Percentiles rank a stretch among this genome's conserved stretches.
Conservation (phyloP, 35 echinoderm and acorn worm genomes). For the Heliocidaris erythrogramma region DNA sequence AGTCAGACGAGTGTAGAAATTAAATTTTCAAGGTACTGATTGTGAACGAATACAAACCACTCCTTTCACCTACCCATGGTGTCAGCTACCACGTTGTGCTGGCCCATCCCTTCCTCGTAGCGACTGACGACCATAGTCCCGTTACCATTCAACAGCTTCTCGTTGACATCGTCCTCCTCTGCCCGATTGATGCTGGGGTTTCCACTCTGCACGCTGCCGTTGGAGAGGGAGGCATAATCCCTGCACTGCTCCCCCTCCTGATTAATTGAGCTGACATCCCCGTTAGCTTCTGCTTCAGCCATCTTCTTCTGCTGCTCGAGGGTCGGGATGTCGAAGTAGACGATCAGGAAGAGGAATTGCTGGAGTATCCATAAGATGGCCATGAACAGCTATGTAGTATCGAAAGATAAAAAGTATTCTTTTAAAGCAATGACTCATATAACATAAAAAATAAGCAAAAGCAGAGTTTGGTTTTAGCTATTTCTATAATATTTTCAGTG, state of each 20-base stretch:
- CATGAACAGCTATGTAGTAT: constrained; percentile 76
- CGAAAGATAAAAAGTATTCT: neutral
- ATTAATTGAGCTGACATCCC: neutral
- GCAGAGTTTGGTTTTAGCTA: no score
- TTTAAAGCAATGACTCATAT: neutral
- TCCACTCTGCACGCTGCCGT: neutral
- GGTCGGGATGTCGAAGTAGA: constrained; percentile 82
- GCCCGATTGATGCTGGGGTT: neutral
- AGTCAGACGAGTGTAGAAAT: no score
- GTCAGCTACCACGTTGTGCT: neutral
- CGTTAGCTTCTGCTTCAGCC: neutral
- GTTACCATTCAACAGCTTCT: neutral
- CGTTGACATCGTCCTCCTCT: neutral
- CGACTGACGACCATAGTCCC: neutral
- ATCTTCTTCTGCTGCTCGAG: constrained; percentile 52
- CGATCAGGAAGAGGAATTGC: constrained; percentile 66
- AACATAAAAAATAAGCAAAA: neutral
- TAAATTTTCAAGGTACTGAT: no score
- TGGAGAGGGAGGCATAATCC: constrained; percentile 13
- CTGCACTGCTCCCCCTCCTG: neutral
- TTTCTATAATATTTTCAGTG: no score
- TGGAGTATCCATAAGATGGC: constrained; percentile 62
- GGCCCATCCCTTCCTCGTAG: neutral
- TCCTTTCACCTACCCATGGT: neutral
- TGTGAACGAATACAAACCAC: neutral